Conservation (phyloP, 2,888 invertebrate genomes). For the Thera britannica region DNA sequence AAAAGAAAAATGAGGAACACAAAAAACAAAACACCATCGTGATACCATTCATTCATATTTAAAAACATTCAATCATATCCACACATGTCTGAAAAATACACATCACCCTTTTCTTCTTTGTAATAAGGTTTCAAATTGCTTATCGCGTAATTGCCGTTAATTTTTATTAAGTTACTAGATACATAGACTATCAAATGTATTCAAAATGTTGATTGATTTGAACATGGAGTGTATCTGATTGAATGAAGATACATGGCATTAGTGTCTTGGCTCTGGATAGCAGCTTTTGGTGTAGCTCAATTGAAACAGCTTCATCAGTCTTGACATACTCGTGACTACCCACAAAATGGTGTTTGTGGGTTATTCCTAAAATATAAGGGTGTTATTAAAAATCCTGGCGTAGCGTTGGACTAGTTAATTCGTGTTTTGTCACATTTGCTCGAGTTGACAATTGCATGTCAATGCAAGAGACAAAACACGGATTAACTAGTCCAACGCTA, state of each 20-base stretch:
- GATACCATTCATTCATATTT: constrained; percentile 61
- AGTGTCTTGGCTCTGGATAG: constrained; percentile 62
- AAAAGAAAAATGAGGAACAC: constrained; percentile 38
- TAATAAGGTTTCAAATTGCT: constrained; percentile 24
- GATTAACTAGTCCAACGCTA: too few relatives aligned
- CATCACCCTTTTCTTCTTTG: constrained; percentile 7
- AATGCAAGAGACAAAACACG: too few relatives aligned
- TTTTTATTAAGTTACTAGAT: constrained; percentile 63
- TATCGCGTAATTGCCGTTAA: constrained; percentile 19
- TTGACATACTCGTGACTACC: background rate
- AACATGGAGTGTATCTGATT: constrained; percentile 74
- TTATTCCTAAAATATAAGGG: too few relatives aligned
- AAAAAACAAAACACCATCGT: constrained; percentile 42
- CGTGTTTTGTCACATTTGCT: too few relatives aligned
- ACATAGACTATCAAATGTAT: constrained; percentile 68
- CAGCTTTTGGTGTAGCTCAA: constrained; percentile 22
- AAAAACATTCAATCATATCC: constrained; percentile 52
- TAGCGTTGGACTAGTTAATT: too few relatives aligned
- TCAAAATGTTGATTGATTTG: constrained; percentile 84
- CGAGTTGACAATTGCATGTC: too few relatives aligned
- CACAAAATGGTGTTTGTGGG: background rate
- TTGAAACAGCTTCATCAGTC: constrained; percentile 2
- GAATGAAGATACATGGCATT: constrained; percentile 82
- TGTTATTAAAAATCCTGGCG: too few relatives aligned
- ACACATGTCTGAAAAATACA: constrained; percentile 47